These are phyloP conservation scores for Lamprotornis superbus DNA, from an alignment of 2,113 vertebrate genomes.

Conservation along the genomic window DNA sequence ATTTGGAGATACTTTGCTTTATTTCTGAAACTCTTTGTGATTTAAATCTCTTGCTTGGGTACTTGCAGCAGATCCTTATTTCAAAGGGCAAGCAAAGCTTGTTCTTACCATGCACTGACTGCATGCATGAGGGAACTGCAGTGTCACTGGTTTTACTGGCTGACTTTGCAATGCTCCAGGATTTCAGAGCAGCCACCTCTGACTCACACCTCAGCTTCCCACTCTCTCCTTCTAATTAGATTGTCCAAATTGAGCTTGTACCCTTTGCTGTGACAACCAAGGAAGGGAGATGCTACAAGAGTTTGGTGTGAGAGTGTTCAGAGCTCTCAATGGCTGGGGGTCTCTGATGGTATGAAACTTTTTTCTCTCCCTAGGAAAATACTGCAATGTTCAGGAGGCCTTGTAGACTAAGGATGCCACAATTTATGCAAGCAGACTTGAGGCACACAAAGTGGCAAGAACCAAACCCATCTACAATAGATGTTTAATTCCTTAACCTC, in stretches of 20 bases:
- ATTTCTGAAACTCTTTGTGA: background rate
- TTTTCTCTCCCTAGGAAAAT: background rate
- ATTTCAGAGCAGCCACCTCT: background rate
- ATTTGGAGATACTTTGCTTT: background rate
- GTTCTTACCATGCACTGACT: background rate
- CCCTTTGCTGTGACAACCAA: background rate
- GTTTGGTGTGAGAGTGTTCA: background rate
- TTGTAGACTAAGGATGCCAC: background rate
- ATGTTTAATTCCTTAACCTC: background rate
- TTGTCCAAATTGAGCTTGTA: background rate
- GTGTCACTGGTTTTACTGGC: background rate
- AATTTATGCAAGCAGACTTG: background rate
- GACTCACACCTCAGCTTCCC: background rate
- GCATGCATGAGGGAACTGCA: background rate
- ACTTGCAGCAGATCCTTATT: background rate
- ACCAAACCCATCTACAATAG: background rate
- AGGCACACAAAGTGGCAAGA: background rate
- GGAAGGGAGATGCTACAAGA: background rate
- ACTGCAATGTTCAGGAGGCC: rapidly evolving
- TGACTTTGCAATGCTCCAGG: background rate
- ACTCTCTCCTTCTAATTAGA: background rate
- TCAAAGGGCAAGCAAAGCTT: background rate
- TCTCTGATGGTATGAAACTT: rapidly evolving
- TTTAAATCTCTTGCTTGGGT: background rate
- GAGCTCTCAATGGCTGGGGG: background rate